Percentiles rank a stretch among this genome's conserved stretches.
These are phyloP conservation scores for Selenia dentaria DNA, from an alignment of 2,888 invertebrate genomes.

Conservation along the genomic window DNA sequence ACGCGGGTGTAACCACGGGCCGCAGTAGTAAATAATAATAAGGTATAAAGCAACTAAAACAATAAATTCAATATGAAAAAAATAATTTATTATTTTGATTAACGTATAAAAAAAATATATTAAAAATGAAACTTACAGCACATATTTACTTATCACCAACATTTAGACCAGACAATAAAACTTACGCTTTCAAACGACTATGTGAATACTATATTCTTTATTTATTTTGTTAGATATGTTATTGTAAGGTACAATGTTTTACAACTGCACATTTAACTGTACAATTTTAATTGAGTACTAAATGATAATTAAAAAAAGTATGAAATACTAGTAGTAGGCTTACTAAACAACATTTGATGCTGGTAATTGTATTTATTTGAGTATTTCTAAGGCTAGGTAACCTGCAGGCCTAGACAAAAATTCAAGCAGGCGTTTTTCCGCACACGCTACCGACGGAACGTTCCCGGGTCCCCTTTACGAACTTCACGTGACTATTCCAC, in stretches of 20 bases:
- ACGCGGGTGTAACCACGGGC: too few relatives aligned
- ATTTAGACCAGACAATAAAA: constrained; percentile 27
- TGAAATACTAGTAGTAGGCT: neutral
- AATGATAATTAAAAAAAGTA: too few relatives aligned
- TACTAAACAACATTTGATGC: neutral
- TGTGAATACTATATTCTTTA: neutral
- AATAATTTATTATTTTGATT: constrained; percentile 54
- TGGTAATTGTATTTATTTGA: neutral
- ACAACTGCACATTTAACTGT: too few relatives aligned
- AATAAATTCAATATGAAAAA: constrained; percentile 57
- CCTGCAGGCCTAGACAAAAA: neutral
- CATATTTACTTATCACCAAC: constrained; percentile 29
- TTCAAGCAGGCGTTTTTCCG: too few relatives aligned
- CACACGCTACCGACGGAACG: too few relatives aligned
- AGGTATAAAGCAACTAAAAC: too few relatives aligned
- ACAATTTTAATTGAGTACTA: too few relatives aligned
- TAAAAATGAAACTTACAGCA: constrained; percentile 48
- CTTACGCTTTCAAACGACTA: constrained; percentile 20
- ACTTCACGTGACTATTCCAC: too few relatives aligned
- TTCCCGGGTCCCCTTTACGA: too few relatives aligned
- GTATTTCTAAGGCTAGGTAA: neutral
- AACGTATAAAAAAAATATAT: constrained; percentile 51
- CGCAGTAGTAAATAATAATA: too few relatives aligned
- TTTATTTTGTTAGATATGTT: neutral
- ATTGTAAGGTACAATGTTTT: neutral